Percentiles rank a stretch among this genome's conserved stretches.
Conservation (phyloP, 2,113 vertebrate species). For the Phylloscopus trochilus region DNA sequence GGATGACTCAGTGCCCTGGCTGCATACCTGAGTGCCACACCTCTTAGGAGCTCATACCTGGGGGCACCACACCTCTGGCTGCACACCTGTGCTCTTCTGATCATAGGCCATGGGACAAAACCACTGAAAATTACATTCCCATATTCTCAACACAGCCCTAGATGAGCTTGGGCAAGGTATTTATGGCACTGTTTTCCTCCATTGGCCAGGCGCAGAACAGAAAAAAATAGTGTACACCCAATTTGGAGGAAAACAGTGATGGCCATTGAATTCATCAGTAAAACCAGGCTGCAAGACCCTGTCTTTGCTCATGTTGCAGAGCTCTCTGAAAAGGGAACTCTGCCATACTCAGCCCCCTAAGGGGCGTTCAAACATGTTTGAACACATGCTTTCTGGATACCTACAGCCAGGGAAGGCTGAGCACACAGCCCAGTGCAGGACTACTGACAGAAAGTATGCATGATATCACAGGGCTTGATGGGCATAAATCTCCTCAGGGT, state of each 20-base stretch:
- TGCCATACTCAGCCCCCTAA: background rate
- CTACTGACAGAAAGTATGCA: accelerated
- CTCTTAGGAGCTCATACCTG: background rate
- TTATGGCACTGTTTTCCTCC: background rate
- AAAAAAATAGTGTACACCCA: background rate
- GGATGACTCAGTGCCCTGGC: background rate
- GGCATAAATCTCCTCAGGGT: background rate
- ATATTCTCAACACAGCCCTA: background rate
- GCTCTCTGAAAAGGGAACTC: background rate
- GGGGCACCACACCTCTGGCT: background rate
- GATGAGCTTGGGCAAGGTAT: background rate
- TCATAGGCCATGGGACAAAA: background rate
- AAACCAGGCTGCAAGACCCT: background rate
- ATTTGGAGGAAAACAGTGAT: background rate
- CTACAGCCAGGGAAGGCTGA: background rate
- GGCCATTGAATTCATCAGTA: background rate
- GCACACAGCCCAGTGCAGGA: background rate
- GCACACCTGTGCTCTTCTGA: background rate
- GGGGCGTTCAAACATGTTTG: background rate
- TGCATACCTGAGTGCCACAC: background rate
- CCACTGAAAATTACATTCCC: background rate
- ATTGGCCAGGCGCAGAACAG: background rate
- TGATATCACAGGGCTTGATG: accelerated
- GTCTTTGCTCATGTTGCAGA: background rate
- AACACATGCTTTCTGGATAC: background rate